These are phyloP conservation scores for Manduca sexta DNA, from an alignment of 1,140 invertebrate genomes.

Conservation along the genomic window DNA sequence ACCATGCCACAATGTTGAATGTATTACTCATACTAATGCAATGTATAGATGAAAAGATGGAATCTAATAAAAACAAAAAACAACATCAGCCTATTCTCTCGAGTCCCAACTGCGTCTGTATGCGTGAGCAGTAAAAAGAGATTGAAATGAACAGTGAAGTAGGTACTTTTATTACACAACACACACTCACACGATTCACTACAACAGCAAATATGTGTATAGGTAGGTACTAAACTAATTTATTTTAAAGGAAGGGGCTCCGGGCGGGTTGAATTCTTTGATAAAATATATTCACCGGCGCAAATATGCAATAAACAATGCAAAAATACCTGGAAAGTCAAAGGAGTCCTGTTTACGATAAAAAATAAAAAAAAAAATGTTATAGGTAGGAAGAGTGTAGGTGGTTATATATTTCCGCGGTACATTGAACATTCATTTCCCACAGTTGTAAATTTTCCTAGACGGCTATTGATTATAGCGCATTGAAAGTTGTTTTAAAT, in stretches of 20 bases:
- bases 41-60: slow-evolving; percentile 46
- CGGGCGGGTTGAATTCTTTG: slow-evolving; percentile 29
- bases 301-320: no score
- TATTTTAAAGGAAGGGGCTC: slow-evolving; percentile 47
- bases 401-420: no score
- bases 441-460: no score
- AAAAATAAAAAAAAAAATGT: no score
- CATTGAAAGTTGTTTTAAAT: neutral
- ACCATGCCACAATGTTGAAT: slow-evolving; percentile 6
- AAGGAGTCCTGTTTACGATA: no score
- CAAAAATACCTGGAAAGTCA: no score
- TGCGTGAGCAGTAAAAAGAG: slow-evolving; percentile 44
- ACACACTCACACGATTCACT: neutral
- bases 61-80: slow-evolving; percentile 59
- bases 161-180: slow-evolving; percentile 7
- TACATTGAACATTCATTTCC: no score
- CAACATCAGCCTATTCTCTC: slow-evolving; percentile 43
- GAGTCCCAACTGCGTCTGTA: slow-evolving; percentile 33
- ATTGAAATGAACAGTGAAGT: slow-evolving; percentile 36
- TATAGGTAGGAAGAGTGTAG: no score
- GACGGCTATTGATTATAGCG: no score
- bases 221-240: slow-evolving; percentile 22
- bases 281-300: no score
- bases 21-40: slow-evolving; percentile 10
- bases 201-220: neutral